Base-by-base conservation (phyloP, 2,113 vertebrate genomes). In the Mesocricetus auratus region DNA sequence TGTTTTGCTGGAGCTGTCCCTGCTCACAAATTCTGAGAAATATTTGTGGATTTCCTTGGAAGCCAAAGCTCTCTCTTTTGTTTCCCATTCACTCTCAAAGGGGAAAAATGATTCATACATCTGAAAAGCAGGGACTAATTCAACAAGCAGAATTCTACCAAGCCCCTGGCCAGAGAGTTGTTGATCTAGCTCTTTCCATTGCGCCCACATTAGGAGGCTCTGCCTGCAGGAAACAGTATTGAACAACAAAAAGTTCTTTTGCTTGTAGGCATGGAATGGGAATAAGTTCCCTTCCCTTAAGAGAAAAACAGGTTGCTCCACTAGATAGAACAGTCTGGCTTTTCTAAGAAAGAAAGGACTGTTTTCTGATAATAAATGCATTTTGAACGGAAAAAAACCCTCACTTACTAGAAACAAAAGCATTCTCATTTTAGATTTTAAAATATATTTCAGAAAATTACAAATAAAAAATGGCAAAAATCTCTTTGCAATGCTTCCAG, bases 21-120 rank as follows among this genome's bases (percentile, higher is more conserved):
- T 42, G 74, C 68, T 96, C 77, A 93, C 88, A 96, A 96, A 97
- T 97, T 97, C 93, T 96, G 74, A 97, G 95, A 97, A 98, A 97
- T 96, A 95, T 93, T 45, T 93, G 71, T 71, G 97, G 97, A 97
- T 79, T 95, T 94, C 89, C 95, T 69, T 91, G 56, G 95, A 89
- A 96, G 94, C 29, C 85, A 97, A 96, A 96, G 39, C 21, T 85
- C 66, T 85, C 36, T 95, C 26, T 94, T 96, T 96, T 86, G 33
- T 78, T 45, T 95, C 11, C 90, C 94, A 5, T 92, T 97, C 85
- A 60, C 74, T 97, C 45, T 79, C 68, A 68, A 86, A 91, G 66
- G 94, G 50, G 73, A 64, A 83, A 68, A 89, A 62, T 33, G 90
- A 64, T 87, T 78, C 47, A 95, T 19, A 58, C 83, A 71, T 86